These are phyloP conservation scores for Phalanger gymnotis DNA, from an alignment of 2,797 vertebrate genomes.

Conservation along the genomic window DNA sequence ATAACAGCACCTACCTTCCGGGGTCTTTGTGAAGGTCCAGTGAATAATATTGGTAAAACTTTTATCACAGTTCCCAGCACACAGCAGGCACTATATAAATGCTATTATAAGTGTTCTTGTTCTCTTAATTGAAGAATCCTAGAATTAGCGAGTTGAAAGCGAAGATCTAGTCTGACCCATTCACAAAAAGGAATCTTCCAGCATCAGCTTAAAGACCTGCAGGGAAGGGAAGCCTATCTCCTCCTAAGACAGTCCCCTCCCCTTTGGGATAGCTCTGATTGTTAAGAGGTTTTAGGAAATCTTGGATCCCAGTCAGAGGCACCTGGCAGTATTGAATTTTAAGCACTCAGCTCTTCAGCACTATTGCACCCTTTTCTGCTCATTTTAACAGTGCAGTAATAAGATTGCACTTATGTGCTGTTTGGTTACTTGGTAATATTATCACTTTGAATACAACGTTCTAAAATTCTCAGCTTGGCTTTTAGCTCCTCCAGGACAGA, in stretches of 20 bases:
- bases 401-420: not conserved
- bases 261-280: not conserved
- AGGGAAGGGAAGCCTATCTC: not conserved
- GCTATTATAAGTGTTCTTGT: not conserved
- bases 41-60: not conserved
- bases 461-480: not conserved
- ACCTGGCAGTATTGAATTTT: not conserved
- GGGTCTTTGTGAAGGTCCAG: not conserved
- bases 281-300: not conserved
- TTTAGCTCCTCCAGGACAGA: not conserved
- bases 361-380: not conserved
- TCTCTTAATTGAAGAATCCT: not conserved
- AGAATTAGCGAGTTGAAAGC: not conserved
- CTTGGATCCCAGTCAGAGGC: not conserved
- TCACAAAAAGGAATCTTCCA: not conserved
- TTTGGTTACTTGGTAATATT: not conserved
- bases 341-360: not conserved
- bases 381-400: no score
- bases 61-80: not conserved
- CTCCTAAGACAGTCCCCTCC: not conserved
- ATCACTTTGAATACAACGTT: not conserved
- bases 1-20: no score
- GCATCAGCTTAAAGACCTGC: not conserved
- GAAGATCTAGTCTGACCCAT: not conserved
- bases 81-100: not conserved